A percentile compares a stretch with the other conserved stretches of the same genome.
phyloP scores from a whole-genome alignment of 2,113 vertebrate genomes.

The Corvus cornix region DNA sequence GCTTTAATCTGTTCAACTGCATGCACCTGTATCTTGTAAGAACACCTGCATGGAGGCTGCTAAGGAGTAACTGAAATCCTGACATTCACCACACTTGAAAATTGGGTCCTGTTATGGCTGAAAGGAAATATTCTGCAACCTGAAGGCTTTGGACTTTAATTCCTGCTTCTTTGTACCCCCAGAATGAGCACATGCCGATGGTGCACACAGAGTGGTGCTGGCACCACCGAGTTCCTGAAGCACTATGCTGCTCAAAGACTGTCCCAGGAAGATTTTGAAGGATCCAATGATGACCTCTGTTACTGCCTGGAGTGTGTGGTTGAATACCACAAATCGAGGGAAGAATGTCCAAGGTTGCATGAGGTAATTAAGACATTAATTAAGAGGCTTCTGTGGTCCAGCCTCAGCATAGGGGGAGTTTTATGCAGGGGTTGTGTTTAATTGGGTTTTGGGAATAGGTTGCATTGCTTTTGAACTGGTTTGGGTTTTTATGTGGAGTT shows the following conservation, averaged over 20 bases:
- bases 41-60: background rate
- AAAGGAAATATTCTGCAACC: background rate
- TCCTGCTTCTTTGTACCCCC: background rate
- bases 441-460: background rate
- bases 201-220: slow-evolving; percentile 74
- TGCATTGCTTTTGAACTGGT: background rate
- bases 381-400: background rate
- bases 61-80: background rate
- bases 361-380: slow-evolving; percentile 67
- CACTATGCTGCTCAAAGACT: slow-evolving; percentile 62
- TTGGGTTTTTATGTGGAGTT: background rate
- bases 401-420: background rate
- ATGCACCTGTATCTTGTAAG: accelerated
- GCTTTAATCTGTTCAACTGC: background rate
- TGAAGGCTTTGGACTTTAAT: background rate
- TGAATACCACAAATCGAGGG: slow-evolving; percentile 81
- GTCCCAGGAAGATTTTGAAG: slow-evolving; percentile 54
- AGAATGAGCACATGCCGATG: slow-evolving; percentile 87
- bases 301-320: slow-evolving; percentile 85
- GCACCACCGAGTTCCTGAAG: slow-evolving; percentile 60
- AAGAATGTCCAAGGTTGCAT: slow-evolving; percentile 69
- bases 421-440: background rate
- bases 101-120: background rate
- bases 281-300: slow-evolving; percentile 78
- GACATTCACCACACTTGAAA: background rate